A percentile compares a stretch with the other conserved stretches of the same genome.
These are phyloP conservation scores for Tanaodytes sp. DNA, from an alignment of 2,888 invertebrate species.

Conservation along the genomic window DNA sequence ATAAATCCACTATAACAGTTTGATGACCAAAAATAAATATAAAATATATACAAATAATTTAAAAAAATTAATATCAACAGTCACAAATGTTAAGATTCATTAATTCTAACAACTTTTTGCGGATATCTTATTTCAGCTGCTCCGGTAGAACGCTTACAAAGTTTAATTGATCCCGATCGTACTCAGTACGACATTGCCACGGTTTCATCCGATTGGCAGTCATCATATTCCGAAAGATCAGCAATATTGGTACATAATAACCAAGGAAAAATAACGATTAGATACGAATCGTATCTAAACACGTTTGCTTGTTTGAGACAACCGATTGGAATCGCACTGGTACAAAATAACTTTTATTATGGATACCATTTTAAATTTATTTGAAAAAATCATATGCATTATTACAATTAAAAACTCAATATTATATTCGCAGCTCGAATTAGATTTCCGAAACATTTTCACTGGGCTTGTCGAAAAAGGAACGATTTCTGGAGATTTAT, in stretches of 20 bases:
- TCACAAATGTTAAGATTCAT: too few species aligned
- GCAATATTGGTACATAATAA: background rate
- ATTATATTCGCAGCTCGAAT: constrained; percentile 13
- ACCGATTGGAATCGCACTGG: constrained; percentile 11
- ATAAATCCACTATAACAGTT: too few species aligned
- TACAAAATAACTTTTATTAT: constrained; percentile 3
- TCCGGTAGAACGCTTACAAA: background rate
- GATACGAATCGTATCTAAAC: constrained; percentile 12
- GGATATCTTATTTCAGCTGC: background rate
- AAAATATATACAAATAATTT: too few species aligned
- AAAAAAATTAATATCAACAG: too few species aligned
- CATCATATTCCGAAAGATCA: constrained; percentile 6
- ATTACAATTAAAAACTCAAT: too few species aligned
- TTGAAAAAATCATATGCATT: background rate
- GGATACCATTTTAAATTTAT: background rate
- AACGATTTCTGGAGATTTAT: background rate
- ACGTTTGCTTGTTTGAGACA: constrained; percentile 19
- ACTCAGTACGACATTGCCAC: constrained; percentile 14
- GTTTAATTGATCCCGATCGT: constrained; percentile 16
- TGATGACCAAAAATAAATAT: too few species aligned
- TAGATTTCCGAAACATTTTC: constrained; percentile 7
- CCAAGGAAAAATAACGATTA: constrained; percentile 15
- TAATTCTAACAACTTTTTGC: too few species aligned
- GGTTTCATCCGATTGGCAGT: constrained; percentile 10
- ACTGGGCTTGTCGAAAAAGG: background rate